A percentile compares a stretch with the other conserved stretches of the same genome.
phyloP scores from a whole-genome alignment of 2,888 invertebrate genomes.

The Oeneis ivallda region DNA sequence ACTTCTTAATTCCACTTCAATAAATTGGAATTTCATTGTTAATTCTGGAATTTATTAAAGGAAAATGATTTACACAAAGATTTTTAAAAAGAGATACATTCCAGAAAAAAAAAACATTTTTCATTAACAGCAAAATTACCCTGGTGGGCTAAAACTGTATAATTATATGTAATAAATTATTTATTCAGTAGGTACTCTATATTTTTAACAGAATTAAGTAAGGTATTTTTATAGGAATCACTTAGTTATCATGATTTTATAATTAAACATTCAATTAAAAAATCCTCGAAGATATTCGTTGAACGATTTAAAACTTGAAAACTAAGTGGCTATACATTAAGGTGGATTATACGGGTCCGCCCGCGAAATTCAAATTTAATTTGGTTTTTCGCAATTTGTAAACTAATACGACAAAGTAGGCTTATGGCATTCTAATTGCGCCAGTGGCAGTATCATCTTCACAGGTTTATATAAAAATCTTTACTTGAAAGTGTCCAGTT shows the following conservation, averaged over 20 bases:
- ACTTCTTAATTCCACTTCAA: not conserved
- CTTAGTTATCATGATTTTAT: constrained; percentile 20
- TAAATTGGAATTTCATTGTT: not conserved
- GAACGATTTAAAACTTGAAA: not conserved
- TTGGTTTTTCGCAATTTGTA: too few relatives aligned
- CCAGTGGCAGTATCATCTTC: too few relatives aligned
- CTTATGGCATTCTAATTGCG: too few relatives aligned
- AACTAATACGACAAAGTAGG: too few relatives aligned
- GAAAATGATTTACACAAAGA: too few relatives aligned
- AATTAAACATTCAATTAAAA: not conserved
- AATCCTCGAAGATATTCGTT: not conserved
- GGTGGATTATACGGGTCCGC: too few relatives aligned
- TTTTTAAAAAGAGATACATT: not conserved
- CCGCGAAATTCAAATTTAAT: too few relatives aligned
- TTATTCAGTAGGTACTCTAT: constrained; percentile 1
- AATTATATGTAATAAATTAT: not conserved
- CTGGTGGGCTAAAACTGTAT: not conserved
- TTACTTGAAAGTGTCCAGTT: too few relatives aligned
- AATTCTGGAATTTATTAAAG: too few relatives aligned
- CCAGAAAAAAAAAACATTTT: not conserved
- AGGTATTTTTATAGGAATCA: constrained; percentile 33
- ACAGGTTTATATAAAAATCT: too few relatives aligned
- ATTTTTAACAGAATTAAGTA: constrained; percentile 17
- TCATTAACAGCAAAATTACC: not conserved
- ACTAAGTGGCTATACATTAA: too few relatives aligned